A percentile compares a stretch with the other conserved stretches of the same genome.
These are phyloP conservation scores for Mixornis gularis DNA, from an alignment of 2,113 vertebrate species.

Conservation along the genomic window DNA sequence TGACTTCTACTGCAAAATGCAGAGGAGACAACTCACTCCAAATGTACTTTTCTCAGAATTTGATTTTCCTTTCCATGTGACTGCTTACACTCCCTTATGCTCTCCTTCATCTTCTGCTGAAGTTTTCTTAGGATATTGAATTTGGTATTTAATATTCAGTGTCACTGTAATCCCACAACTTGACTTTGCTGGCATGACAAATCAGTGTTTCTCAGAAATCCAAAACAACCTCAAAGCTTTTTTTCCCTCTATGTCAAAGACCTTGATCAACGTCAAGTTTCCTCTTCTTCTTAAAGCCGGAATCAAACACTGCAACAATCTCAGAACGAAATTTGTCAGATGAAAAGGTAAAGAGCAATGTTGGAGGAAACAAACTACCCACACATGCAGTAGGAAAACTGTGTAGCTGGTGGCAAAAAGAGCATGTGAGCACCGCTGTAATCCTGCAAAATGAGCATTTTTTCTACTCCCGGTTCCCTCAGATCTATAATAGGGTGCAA, in stretches of 20 bases:
- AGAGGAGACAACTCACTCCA: neutral
- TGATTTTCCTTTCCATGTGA: neutral
- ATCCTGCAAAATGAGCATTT: neutral
- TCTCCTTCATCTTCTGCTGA: neutral
- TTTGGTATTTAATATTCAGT: neutral
- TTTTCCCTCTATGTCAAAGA: neutral
- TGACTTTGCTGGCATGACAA: neutral
- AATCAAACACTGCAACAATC: neutral
- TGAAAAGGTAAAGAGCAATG: neutral
- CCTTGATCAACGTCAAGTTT: neutral
- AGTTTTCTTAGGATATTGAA: neutral
- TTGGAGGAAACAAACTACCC: neutral
- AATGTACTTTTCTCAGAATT: neutral
- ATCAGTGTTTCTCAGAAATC: neutral
- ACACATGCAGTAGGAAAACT: neutral
- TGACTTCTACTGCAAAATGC: neutral
- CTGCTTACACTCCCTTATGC: neutral
- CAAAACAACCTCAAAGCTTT: neutral
- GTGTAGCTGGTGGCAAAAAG: neutral
- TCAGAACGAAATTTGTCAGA: neutral
- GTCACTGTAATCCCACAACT: neutral
- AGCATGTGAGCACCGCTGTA: neutral
- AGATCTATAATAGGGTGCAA: neutral
- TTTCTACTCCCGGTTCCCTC: neutral
- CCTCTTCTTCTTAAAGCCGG: neutral